These are phyloP conservation scores for Hyphantria cunea DNA, from an alignment of 1,140 invertebrate genomes.

Conservation along the genomic window DNA sequence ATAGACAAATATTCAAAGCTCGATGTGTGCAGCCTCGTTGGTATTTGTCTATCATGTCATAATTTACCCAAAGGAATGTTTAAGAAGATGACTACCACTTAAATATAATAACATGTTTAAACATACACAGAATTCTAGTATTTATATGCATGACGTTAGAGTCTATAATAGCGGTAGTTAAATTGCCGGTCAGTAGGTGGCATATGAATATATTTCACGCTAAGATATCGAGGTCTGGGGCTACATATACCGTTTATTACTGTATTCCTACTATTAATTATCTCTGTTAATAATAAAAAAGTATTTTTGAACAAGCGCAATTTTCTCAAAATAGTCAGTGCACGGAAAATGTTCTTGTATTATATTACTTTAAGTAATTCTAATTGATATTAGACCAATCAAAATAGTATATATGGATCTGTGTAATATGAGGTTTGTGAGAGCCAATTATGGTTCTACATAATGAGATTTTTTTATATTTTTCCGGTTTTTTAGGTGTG, in stretches of 20 bases:
- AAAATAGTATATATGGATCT: not conserved
- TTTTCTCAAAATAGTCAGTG: slow-evolving; percentile 4
- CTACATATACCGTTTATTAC: slow-evolving; percentile 30
- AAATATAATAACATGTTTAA: slow-evolving; percentile 6
- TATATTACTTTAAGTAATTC: not conserved
- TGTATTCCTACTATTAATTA: slow-evolving; percentile 24
- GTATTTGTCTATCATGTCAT: too few species aligned
- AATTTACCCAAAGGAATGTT: too few species aligned
- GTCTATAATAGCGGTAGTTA: not conserved
- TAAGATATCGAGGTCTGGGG: slow-evolving; percentile 26
- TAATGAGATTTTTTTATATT: too few species aligned
- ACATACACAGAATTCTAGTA: not conserved
- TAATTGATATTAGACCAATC: not conserved
- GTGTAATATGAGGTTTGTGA: too few species aligned
- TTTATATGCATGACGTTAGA: not conserved
- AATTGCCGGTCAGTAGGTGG: slow-evolving; percentile 10
- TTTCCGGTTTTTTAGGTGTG: too few species aligned
- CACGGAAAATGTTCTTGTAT: slow-evolving; percentile 2
- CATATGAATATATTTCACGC: slow-evolving; percentile 31
- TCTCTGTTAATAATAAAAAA: slow-evolving; percentile 17
- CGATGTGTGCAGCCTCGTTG: too few species aligned
- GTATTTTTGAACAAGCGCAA: slow-evolving; percentile 4
- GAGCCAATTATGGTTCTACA: too few species aligned
- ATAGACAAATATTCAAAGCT: too few species aligned
- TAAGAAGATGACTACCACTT: not conserved